Evolutionary conservation across 1,140 invertebrate genomes (phyloP).

Genomic region (Bombus breviceps): DNA sequence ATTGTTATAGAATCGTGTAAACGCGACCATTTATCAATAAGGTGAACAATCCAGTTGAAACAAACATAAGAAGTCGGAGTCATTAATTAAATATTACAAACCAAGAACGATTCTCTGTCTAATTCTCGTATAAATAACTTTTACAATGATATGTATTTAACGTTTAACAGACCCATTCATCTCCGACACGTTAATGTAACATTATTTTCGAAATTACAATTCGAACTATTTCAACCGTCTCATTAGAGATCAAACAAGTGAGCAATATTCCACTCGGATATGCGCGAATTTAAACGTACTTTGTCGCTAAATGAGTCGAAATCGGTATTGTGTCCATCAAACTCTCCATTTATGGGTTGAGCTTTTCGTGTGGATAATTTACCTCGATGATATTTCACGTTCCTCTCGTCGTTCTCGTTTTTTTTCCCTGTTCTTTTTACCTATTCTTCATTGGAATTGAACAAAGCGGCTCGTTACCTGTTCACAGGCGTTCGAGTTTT

Average conservation of each 20-base stretch:
- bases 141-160: too few relatives aligned
- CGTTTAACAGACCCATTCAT: too few relatives aligned
- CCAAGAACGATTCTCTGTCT: background rate
- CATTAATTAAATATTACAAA: background rate
- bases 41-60: background rate
- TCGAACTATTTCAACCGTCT: background rate
- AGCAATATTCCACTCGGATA: background rate
- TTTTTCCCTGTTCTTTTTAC: background rate
- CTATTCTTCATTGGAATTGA: background rate
- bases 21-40: too few relatives aligned
- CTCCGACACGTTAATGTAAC: too few relatives aligned
- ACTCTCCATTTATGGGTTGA: background rate
- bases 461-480: conserved; percentile 4
- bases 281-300: background rate
- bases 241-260: background rate
- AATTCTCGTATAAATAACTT: too few relatives aligned
- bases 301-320: background rate
- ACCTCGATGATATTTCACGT: background rate
- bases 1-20: too few relatives aligned
- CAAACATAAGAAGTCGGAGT: too few relatives aligned
- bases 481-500: background rate
- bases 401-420: background rate
- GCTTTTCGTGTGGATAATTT: background rate
- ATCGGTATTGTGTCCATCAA: background rate
- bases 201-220: background rate